Base-by-base conservation (phyloP, 2,113 vertebrate species). In the Callospermophilus lateralis region DNA sequence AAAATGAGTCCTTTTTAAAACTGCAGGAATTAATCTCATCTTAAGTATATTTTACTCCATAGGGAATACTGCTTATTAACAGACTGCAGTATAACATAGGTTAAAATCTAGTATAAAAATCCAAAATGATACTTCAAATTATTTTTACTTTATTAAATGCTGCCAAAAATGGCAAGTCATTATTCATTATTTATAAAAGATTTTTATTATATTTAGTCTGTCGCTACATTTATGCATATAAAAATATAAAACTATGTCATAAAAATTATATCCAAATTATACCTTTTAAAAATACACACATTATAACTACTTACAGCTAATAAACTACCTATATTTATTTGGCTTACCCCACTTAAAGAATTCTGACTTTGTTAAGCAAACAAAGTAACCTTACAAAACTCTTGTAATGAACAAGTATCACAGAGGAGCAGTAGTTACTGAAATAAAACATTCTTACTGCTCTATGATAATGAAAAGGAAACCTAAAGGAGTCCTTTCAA, bases 61-160 rank as follows among this genome's bases (percentile, higher is more conserved):
- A 95, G 30, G 10, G 12, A 80, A 80, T 73, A 88, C 0, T 90
- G 30, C 80, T 95, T 70, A 74, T 84, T 84, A 84, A 9, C 94
- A 91, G 11, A 24, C 1, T 94, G 13, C 3, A 73, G 26, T 42
- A 77, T n/a, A 88, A 74, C 22, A 73, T 1, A 92, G 24, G 51
- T 77, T n/a, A 96, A 94, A 93, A 72, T 16, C 19, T 92, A 95
- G 13, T 63, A 45, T 77, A 89, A 85, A 90, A 96, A 88, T 72
- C 30, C 22, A 58, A n/a, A 61, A 94, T 83, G 45, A 39, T 93
- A 81, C 22, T 84, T 81, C 55, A 95, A 86, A 90, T 79, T 89
- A 86, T 68, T 95, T 96, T 94, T 93, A 73, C 2, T 80, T 2
- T 45, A 88, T 83, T 92, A 93, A 77, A 58, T 90, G 65, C 37